Evolutionary conservation across 2,888 invertebrate species (phyloP), one percentile per base, ranked within the genome.

Genomic region (Gortyna flavago): DNA sequence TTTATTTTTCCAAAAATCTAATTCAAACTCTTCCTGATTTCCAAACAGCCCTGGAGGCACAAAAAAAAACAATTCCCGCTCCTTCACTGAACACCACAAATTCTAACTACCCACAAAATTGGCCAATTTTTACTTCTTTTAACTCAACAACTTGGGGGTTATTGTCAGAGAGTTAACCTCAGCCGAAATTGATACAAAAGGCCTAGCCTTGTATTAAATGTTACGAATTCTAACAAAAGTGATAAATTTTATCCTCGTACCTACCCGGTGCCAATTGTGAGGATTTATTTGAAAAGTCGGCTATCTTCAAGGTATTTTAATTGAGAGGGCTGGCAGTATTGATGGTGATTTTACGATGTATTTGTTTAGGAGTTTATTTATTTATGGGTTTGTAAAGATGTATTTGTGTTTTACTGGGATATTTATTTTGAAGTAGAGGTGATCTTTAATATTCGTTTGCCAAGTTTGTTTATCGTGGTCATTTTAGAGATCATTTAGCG

Each of bases 171-270:
- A 85, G 80, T 85, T 81, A 80, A 68, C 62, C 75, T 74, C 59
- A 38, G 18, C 41, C 41, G 38, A 80, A 85, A 88, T 85, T 88
- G 83, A 87, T 86, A 88, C 85, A 85, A 81, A 87, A 77, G 8
- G 66, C 67, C 62, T 71, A 18, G 35, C 74, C 68, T 84, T 82
- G 67, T 83, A 77, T 85, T 79, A 82, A 84, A 88, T 78, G 84
- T 80, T 74, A 81, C 80, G 80, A 83, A 83, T 84, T 79, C 77
- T 75, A 88, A 85, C 81, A 83, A 82, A 76, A 72, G 51, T 77
- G 16, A 89, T 88, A 88, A 89, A 89, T 89, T 83, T 74, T 70
- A 77, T 68, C 69, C 75, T 38, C n/a, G 48, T 71, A 73, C 70
- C 66, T 71, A 68, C 54, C 64, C 57, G 6, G 35, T 67, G 64